Conservation (phyloP, 2,797 vertebrate genomes). For the Gephyroberyx darwinii region DNA sequence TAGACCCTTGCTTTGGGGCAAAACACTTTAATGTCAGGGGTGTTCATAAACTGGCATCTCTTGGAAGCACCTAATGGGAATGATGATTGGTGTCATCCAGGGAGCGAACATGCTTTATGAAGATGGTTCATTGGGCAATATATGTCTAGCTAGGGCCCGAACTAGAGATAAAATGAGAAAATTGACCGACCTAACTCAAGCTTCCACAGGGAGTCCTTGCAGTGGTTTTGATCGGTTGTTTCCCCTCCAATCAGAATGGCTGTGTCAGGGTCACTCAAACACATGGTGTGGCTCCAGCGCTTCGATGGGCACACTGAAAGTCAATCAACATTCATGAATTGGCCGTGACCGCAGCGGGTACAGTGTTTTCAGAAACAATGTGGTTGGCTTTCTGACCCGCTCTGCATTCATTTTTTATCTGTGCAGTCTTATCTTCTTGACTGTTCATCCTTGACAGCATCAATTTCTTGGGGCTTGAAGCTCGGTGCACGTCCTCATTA, state of each 20-base stretch:
- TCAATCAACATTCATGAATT: not conserved
- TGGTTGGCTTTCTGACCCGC: slow-evolving; percentile 47
- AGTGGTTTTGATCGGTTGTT: slow-evolving; percentile 73
- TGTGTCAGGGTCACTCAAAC: slow-evolving; percentile 85
- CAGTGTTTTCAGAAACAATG: too few relatives aligned
- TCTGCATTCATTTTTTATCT: slow-evolving; percentile 64
- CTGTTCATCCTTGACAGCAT: slow-evolving; percentile 65
- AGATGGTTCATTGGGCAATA: too few relatives aligned
- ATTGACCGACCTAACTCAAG: slow-evolving; percentile 85
- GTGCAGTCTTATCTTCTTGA: slow-evolving; percentile 60
- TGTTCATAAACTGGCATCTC: not conserved
- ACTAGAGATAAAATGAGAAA: too few relatives aligned
- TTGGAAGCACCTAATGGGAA: not conserved
- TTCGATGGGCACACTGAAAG: slow-evolving; percentile 83
- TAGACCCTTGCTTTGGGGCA: not conserved
- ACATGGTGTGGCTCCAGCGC: slow-evolving; percentile 90
- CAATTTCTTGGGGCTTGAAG: slow-evolving; percentile 71
- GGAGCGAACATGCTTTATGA: too few relatives aligned
- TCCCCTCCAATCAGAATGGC: slow-evolving; percentile 89
- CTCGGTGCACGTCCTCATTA: slow-evolving; percentile 48
- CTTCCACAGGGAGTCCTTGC: slow-evolving; percentile 86
- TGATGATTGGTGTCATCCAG: not conserved
- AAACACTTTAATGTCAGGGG: not conserved
- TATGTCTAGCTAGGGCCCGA: too few relatives aligned
- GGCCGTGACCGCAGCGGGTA: not conserved